Evolutionary conservation across 2,113 vertebrate genomes (phyloP).

Genomic region (Nothocercus nigrocapillus): DNA sequence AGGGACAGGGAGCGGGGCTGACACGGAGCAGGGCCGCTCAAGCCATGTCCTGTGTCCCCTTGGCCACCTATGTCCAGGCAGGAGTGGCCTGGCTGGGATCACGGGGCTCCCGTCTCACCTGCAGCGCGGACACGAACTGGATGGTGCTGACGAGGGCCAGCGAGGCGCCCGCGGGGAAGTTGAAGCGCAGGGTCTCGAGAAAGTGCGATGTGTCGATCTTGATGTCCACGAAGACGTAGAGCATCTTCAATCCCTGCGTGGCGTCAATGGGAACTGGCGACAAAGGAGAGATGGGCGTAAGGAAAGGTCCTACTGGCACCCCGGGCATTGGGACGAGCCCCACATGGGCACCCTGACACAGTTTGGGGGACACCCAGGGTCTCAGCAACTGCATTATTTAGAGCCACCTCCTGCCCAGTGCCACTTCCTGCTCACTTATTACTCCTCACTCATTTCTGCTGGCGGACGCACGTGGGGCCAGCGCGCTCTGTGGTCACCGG

Average conservation of each 20-base stretch:
- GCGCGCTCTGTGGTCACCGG: background rate
- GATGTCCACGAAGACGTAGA: slow-evolving; percentile 98
- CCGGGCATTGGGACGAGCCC: no score
- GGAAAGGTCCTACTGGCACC: background rate
- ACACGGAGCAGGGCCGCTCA: background rate
- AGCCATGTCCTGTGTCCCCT: rapidly evolving
- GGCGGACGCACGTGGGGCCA: background rate
- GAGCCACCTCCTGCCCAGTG: background rate
- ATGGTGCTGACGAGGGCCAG: slow-evolving; percentile 97
- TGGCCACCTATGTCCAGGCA: no score
- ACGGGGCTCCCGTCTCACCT: slow-evolving; percentile 78
- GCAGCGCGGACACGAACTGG: slow-evolving; percentile 94
- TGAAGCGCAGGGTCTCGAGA: slow-evolving; percentile 91
- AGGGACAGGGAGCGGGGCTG: background rate
- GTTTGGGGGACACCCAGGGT: no score
- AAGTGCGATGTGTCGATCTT: slow-evolving; percentile 94
- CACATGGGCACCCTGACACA: no score
- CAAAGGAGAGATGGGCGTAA: background rate
- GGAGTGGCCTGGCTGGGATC: background rate
- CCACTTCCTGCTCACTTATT: background rate
- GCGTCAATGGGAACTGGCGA: slow-evolving; percentile 91
- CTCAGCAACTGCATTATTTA: background rate
- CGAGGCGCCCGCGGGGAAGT: slow-evolving; percentile 82
- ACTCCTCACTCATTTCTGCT: background rate
- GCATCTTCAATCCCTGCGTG: slow-evolving; percentile 89